Conservation (phyloP, 2,797 vertebrate species). For the Brachymystax lenok region DNA sequence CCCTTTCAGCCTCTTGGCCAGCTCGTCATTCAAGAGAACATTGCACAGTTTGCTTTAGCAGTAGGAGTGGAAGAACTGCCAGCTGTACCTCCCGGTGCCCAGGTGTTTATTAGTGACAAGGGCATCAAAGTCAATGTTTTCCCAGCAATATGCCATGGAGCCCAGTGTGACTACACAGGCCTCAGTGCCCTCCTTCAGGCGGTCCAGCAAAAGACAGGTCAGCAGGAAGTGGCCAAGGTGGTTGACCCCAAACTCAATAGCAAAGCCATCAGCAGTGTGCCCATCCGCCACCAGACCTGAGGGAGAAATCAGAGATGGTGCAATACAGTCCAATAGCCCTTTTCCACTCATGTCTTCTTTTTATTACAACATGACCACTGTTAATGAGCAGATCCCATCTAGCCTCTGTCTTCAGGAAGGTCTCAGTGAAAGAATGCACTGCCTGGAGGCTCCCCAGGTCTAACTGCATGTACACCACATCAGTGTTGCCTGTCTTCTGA, state of each 20-base stretch:
- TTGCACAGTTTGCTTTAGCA: constrained; percentile 79
- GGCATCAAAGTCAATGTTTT: constrained; percentile 67
- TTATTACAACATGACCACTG: constrained; percentile 46
- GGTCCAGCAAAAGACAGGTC: constrained; percentile 67
- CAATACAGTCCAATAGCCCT: constrained; percentile 60
- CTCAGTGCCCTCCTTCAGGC: constrained; percentile 59
- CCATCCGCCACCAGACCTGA: constrained; percentile 71
- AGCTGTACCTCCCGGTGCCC: constrained; percentile 68
- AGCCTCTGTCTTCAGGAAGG: constrained; percentile 78
- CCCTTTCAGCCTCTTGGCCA: constrained; percentile 67
- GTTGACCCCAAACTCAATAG: constrained; percentile 76
- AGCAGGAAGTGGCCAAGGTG: constrained; percentile 79
- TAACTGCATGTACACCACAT: constrained; percentile 82
- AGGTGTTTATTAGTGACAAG: constrained; percentile 60
- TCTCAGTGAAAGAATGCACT: constrained; percentile 75
- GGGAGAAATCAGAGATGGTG: constrained; percentile 40
- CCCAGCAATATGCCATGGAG: constrained; percentile 72
- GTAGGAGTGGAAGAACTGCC: constrained; percentile 75
- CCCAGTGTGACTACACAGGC: constrained; percentile 69
- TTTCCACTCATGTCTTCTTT: background rate
- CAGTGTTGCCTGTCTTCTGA: constrained; percentile 80
- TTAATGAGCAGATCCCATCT: constrained; percentile 87
- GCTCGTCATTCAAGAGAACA: constrained; percentile 72
- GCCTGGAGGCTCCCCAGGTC: constrained; percentile 82
- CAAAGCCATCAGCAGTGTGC: constrained; percentile 72